Evolutionary conservation across 37 sponge, comb jelly and placozoan species (phyloP).

Genomic region (Agelas oroides): DNA sequence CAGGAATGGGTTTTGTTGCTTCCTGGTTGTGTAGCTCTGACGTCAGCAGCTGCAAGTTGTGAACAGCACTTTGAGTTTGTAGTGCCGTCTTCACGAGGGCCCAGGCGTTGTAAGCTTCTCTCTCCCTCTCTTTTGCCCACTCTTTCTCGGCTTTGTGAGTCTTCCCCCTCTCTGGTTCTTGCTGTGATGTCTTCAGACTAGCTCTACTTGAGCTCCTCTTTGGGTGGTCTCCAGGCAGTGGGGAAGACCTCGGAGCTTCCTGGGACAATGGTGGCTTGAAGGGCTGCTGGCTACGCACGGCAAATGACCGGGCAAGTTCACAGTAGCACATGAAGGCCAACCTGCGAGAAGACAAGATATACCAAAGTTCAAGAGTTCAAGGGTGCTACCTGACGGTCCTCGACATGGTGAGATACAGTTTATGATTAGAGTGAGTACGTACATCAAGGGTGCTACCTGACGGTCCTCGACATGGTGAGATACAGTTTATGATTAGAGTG

Average conservation of each 20-base stretch:
- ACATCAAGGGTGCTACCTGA: too few relatives aligned
- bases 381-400: too few relatives aligned
- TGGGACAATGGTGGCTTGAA: neutral
- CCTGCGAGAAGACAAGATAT: neutral
- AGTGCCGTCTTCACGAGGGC: conserved; percentile 41
- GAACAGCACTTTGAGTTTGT: neutral
- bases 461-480: too few relatives aligned
- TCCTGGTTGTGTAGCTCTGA: conserved; percentile 32
- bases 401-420: too few relatives aligned
- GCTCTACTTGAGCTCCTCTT: neutral
- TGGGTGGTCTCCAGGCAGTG: neutral
- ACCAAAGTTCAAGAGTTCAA: too few relatives aligned
- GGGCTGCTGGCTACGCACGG: neutral
- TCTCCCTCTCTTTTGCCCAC: conserved; percentile 15
- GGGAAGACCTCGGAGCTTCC: neutral
- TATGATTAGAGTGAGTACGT: too few relatives aligned
- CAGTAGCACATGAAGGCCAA: conserved; percentile 6
- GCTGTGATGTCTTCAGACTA: neutral
- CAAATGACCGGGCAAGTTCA: conserved; percentile 22
- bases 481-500: too few relatives aligned
- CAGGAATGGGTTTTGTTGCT: conserved; percentile 7
- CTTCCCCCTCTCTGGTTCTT: neutral
- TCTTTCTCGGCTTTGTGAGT: conserved; percentile 16
- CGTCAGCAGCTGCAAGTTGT: conserved; percentile 20
- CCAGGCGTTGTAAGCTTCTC: conserved; percentile 45